phyloP scores from a whole-genome alignment of 1,140 invertebrate species.

The Eulimnadia texana region DNA sequence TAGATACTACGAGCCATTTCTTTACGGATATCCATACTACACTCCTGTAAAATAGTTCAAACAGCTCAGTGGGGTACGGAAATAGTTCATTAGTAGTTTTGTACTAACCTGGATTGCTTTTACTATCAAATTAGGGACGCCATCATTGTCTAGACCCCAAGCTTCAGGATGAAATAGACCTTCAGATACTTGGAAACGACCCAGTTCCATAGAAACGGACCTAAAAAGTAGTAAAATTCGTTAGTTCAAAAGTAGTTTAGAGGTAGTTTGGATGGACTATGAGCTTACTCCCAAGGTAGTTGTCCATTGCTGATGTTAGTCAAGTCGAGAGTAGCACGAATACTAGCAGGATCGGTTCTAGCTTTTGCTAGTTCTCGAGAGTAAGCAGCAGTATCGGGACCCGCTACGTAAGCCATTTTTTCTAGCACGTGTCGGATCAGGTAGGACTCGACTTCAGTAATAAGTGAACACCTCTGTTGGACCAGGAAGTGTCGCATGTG shows the following conservation, averaged over 20 bases:
- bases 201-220: constrained; percentile 20
- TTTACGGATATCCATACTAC: constrained; percentile 38
- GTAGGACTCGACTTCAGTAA: constrained; percentile 24
- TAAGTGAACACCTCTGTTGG: constrained; percentile 24
- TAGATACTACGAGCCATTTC: constrained; percentile 35
- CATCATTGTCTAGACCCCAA: constrained; percentile 44
- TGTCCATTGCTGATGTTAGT: constrained; percentile 26
- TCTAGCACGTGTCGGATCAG: constrained; percentile 25
- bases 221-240: constrained; percentile 20
- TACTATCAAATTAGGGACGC: constrained; percentile 40
- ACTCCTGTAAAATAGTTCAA: constrained; percentile 25
- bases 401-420: constrained; percentile 36
- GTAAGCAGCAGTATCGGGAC: constrained; percentile 27
- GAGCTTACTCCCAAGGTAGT: constrained; percentile 24
- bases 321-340: constrained; percentile 26
- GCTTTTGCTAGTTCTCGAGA: constrained; percentile 26
- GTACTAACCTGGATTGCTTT: constrained; percentile 36
- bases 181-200: constrained; percentile 39
- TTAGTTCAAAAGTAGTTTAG: constrained; percentile 18
- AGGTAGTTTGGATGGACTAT: no score
- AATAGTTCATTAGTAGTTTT: constrained; percentile 22
- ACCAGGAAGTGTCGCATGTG: constrained; percentile 30
- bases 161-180: constrained; percentile 45
- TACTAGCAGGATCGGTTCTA: constrained; percentile 24
- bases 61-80: background rate